Base-by-base conservation (phyloP, 2,797 vertebrate species). In the Alauda arvensis region DNA sequence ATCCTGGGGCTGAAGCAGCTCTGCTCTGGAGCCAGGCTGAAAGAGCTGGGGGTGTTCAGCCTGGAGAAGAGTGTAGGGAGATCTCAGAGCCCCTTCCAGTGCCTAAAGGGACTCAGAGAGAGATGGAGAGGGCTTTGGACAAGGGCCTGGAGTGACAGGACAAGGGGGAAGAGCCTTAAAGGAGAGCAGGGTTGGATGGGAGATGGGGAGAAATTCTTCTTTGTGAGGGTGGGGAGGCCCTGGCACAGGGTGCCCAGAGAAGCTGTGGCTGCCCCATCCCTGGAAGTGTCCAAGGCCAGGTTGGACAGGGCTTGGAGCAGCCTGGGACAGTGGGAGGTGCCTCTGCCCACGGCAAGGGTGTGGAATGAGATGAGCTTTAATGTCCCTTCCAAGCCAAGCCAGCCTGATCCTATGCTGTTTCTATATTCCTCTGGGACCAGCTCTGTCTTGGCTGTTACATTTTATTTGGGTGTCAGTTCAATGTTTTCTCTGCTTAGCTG, bases 271-370 rank as follows among this genome's bases (percentile, higher is more conserved):
- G n/a, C n/a, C n/a, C n/a, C n/a, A n/a, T n/a, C n/a, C n/a, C n/a
- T 69, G 51, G 28, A 7, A 45, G 11, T 26, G 43, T 10, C 1
- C 49, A 56, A 5, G 21, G 33, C 21, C 29, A 60, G 33, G 33
- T 0, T 78, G 60, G 46, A 53, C 0, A 0, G 40, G 39, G 25
- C 29, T 63, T 34, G 29, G 24, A 29, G 21, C 20, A 69, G 0
- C 7, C 15, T 63, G 63, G 33, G 4, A 4, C 0, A 23, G 25
- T 46, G 51, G 29, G 23, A 52, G 25, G 10, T n/a, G 63, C 12
- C 37, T 11, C 37, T 37, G 37, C 10, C 10, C 10, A 37, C 12
- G 37, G 37, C 37, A 37, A 11, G 37, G 18, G 14, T 1, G 3
- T 55, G 37, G 69, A 40, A 69, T 2, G 2, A 23, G n/a, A 31